These are phyloP conservation scores for Sciurus niger DNA, from an alignment of 2,113 vertebrate species.

Conservation along the genomic window DNA sequence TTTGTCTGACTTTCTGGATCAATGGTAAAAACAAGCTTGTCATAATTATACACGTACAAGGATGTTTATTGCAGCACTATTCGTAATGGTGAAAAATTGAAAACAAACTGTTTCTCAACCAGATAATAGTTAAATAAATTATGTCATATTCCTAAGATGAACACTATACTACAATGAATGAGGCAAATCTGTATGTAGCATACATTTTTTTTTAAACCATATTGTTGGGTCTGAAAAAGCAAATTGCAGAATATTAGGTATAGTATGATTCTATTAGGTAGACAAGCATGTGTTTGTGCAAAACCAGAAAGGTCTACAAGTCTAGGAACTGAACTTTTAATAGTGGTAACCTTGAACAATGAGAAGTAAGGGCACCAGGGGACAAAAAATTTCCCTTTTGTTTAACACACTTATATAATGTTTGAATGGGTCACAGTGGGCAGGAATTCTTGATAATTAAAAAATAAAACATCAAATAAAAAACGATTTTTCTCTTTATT, in stretches of 20 bases:
- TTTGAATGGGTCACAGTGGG: not conserved
- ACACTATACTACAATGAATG: slow-evolving; percentile 13
- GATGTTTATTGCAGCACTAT: slow-evolving; percentile 21
- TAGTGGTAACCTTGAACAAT: not conserved
- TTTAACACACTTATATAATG: not conserved
- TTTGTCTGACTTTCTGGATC: slow-evolving; percentile 31
- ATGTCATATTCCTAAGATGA: not conserved
- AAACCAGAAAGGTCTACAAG: not conserved
- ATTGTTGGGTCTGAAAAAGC: not conserved
- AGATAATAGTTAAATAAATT: slow-evolving; percentile 52
- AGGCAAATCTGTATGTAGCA: not conserved
- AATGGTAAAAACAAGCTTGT: slow-evolving; percentile 59
- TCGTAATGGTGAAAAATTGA: slow-evolving; percentile 62
- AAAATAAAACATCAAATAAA: slow-evolving; percentile 50
- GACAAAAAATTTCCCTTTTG: not conserved
- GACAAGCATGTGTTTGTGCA: not conserved
- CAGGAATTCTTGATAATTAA: slow-evolving; percentile 14
- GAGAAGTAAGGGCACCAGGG: not conserved
- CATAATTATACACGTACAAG: slow-evolving; percentile 38
- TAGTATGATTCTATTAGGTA: not conserved
- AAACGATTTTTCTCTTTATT: slow-evolving; percentile 49
- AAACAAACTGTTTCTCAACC: slow-evolving; percentile 48
- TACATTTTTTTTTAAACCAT: not conserved
- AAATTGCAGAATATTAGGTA: not conserved
- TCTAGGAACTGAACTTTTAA: not conserved